Evolutionary conservation across 2,797 vertebrate genomes (phyloP).

Genomic region (Steatocranus sp.): DNA sequence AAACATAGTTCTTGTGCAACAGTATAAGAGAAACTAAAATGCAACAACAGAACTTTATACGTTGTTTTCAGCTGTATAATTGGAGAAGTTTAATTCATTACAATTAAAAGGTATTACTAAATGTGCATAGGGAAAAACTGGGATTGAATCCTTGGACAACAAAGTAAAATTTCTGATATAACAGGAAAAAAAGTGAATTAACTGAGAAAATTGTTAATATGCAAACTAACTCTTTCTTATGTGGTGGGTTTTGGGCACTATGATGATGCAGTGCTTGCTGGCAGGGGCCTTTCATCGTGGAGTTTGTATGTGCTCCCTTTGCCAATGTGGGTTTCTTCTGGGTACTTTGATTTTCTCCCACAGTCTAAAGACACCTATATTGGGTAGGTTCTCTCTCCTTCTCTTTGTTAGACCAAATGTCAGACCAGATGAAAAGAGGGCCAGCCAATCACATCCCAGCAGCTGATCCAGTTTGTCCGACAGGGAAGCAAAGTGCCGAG

Average conservation of each 20-base stretch:
- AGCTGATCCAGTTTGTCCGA: not conserved
- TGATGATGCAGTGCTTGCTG: not conserved
- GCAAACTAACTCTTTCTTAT: not conserved
- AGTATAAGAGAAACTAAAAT: not conserved
- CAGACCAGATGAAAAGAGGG: not conserved
- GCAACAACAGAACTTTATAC: not conserved
- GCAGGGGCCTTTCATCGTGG: not conserved
- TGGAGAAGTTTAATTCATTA: not conserved
- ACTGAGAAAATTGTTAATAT: not conserved
- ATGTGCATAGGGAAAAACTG: not conserved
- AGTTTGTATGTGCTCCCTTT: not conserved
- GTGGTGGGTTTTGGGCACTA: not conserved
- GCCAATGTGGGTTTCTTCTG: not conserved
- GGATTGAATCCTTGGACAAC: not conserved
- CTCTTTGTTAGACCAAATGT: not conserved
- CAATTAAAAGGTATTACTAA: not conserved
- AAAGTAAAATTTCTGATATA: not conserved
- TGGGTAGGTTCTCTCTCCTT: not conserved
- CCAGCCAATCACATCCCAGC: not conserved
- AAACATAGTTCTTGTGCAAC: not conserved
- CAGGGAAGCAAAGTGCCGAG: not conserved
- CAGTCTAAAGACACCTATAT: not conserved
- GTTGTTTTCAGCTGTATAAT: not conserved
- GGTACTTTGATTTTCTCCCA: not conserved
- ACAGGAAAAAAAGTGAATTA: not conserved